These are phyloP conservation scores for Syngnathoides biaculeatus DNA, from an alignment of 2,113 vertebrate species.

Conservation along the genomic window DNA sequence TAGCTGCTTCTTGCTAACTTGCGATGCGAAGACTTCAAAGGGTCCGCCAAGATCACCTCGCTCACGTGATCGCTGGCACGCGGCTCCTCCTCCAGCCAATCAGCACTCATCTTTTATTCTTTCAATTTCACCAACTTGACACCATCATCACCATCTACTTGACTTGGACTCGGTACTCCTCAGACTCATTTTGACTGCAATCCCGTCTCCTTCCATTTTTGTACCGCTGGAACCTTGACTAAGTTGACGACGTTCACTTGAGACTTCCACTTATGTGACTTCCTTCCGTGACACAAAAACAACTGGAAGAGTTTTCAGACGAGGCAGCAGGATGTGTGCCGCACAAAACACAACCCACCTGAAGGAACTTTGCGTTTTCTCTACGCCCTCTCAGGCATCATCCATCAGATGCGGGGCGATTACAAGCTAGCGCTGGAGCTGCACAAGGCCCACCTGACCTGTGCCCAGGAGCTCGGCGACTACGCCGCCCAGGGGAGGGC, in stretches of 20 bases:
- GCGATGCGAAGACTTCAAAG: not conserved
- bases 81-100: constrained; percentile 35
- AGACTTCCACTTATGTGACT: no score
- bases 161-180: no score
- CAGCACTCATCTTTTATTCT: constrained; percentile 63
- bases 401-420: constrained; percentile 95
- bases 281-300: no score
- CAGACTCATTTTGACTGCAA: no score
- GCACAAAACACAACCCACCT: not conserved
- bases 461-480: constrained; percentile 89
- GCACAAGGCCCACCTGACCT: constrained; percentile 86
- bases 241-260: no score
- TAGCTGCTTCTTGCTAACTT: constrained; percentile 47
- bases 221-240: no score
- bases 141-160: not conserved
- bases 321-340: no score
- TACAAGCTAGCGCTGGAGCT: constrained; percentile 86
- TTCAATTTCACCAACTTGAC: constrained; percentile 52
- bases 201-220: no score
- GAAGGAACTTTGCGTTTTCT: not conserved
- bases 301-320: no score
- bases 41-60: constrained; percentile 23
- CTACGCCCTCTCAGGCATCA: constrained; percentile 83
- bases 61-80: not conserved
- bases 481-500: constrained; percentile 89